A percentile compares a stretch with the other conserved stretches of the same genome.
Conservation (phyloP, 2,113 vertebrate species). For the Spea multiplicata region DNA sequence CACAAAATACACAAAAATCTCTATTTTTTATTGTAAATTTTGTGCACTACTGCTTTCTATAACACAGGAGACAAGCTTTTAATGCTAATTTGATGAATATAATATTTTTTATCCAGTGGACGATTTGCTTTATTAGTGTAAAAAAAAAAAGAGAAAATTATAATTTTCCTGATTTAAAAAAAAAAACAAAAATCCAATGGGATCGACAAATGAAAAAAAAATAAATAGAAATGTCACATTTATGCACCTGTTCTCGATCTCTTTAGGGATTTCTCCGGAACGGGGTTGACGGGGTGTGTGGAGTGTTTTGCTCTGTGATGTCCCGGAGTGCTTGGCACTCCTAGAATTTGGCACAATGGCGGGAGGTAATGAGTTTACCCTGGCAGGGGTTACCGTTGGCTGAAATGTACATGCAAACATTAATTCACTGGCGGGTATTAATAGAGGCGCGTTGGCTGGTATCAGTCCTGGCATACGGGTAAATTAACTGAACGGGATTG, state of each 20-base stretch:
- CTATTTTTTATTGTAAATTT: too few species aligned
- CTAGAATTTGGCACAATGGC: constrained; percentile 19
- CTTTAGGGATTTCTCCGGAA: constrained; percentile 5
- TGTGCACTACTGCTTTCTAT: too few species aligned
- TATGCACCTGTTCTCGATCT: constrained; percentile 8
- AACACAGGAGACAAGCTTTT: too few species aligned
- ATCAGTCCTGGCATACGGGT: not conserved
- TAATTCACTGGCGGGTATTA: constrained; percentile 29
- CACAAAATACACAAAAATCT: too few species aligned
- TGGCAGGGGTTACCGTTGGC: constrained; percentile 12
- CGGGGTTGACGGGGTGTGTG: not conserved
- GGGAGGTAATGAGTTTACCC: constrained; percentile 27
- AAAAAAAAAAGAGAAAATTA: too few species aligned
- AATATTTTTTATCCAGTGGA: too few species aligned
- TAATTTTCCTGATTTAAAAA: too few species aligned
- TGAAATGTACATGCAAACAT: constrained; percentile 9
- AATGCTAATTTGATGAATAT: too few species aligned
- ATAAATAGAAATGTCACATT: not conserved
- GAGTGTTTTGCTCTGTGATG: not conserved
- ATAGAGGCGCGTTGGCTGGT: not conserved
- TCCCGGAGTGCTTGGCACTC: constrained; percentile 8
- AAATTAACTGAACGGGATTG: not conserved
- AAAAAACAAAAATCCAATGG: too few species aligned
- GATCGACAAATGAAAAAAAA: too few species aligned
- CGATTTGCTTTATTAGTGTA: too few species aligned